Evolutionary conservation across 2,113 vertebrate species (phyloP), one percentile per base, ranked within the genome.

Genomic region (Nanger granti): DNA sequence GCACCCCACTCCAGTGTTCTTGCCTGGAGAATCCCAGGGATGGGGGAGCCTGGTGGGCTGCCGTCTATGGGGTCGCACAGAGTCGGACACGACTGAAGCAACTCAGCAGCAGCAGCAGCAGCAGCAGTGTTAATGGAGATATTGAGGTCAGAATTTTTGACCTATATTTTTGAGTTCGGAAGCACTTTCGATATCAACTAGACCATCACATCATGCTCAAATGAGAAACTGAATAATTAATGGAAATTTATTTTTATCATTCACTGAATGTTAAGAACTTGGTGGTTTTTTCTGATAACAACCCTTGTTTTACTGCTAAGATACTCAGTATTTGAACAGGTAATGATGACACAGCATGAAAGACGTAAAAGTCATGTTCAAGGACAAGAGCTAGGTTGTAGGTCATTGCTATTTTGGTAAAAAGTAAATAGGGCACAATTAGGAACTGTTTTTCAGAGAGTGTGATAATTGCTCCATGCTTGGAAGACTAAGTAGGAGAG

Each of bases 11-110:
- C 37, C 37, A 41, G 37, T 41, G 37, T 41, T 41, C 37, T 41
- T 41, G 37, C 37, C 37, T 41, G 37, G 37, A 41, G 37, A 41
- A 64, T 64, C 13, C 6, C 62, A 31, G 62, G 29, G 13, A 64
- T 3, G 0, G 29, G 62, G 29, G 62, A 64, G 29, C 5, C 13
- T 64, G 29, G 29, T 31, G 29, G 29, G 62, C 62, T 31, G 29
- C 62, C 29, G 0, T 64, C 62, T 64, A 31, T 31, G 29, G 29
- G 29, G 62, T 64, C 1, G 0, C 62, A 31, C 6, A 64, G 28
- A 62, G 62, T 64, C 6, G 0, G 29, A 64, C 13, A 64, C 0
- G 6, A 31, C 29, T 31, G 13, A 64, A 31, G 62, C 0, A 0
- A 64, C 62, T 64, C 31, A 62, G 28, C 29, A 31, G 28, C 60